Conservation (phyloP, 92 coral and sea anemone species). For the Micromussa lordhowensis region DNA sequence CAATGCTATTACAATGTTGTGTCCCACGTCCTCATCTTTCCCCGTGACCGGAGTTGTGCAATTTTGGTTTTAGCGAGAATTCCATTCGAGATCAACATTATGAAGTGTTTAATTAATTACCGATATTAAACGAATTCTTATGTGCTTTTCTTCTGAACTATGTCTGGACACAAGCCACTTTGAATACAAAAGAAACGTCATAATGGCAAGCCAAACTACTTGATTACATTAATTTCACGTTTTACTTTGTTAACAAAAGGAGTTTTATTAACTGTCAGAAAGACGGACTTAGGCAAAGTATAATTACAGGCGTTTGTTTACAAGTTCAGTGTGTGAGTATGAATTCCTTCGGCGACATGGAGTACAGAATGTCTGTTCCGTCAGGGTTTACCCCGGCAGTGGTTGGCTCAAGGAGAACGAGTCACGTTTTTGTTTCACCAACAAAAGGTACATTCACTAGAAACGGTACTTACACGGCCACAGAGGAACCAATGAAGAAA, state of each 20-base stretch:
- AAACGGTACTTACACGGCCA: conserved; percentile 26
- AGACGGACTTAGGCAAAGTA: neutral
- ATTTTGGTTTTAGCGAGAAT: neutral
- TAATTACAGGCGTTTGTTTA: conserved; percentile 10
- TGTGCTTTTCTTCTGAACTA: neutral
- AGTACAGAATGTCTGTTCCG: neutral
- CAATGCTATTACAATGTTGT: neutral
- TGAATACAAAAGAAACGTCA: conserved; percentile 16
- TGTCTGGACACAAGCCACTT: neutral
- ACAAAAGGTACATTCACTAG: conserved; percentile 15
- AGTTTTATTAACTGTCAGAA: conserved; percentile 14
- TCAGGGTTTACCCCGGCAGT: neutral
- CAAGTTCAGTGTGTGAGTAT: neutral
- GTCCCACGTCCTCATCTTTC: neutral
- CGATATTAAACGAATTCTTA: neutral
- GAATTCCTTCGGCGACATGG: conserved; percentile 2
- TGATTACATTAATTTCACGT: conserved; percentile 1
- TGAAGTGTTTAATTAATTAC: conserved; percentile 15
- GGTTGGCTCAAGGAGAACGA: neutral
- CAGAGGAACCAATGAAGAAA: conserved; percentile 23
- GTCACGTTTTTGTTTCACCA: conserved; percentile 20
- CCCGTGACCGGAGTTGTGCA: neutral
- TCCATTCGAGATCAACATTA: neutral
- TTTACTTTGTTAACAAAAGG: conserved; percentile 7
- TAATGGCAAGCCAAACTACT: conserved; percentile 11